Evolutionary conservation across 2,797 vertebrate species (phyloP).

Genomic region (Mormyrops attenuatus): DNA sequence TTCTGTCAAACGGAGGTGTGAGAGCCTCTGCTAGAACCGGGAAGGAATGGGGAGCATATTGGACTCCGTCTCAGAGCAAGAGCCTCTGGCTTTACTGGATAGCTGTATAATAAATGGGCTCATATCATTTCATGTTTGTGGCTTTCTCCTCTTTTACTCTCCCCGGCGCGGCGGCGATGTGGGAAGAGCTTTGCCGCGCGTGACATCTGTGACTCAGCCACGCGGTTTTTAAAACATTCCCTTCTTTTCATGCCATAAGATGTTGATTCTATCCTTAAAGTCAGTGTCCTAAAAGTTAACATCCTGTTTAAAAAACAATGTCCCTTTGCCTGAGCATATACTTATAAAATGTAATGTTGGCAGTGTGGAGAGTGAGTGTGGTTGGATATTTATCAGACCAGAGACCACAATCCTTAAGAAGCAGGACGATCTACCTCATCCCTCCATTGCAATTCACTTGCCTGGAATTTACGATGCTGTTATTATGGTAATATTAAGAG

Average conservation of each 20-base stretch:
- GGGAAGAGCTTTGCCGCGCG: not conserved
- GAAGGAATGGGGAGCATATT: not conserved
- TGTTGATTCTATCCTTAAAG: not conserved
- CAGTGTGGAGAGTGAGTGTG: not conserved
- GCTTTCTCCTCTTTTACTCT: not conserved
- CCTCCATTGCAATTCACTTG: not conserved
- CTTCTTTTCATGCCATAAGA: no score
- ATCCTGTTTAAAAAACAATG: not conserved
- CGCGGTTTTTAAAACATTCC: not conserved
- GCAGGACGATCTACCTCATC: not conserved
- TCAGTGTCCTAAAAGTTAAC: not conserved
- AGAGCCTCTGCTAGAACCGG: not conserved
- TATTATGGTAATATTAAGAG: slow-evolving; percentile 14
- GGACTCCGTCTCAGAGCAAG: not conserved
- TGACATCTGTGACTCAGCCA: not conserved
- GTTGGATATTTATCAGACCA: not conserved
- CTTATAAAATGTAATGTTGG: not conserved
- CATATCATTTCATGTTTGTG: not conserved
- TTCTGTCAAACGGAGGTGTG: not conserved
- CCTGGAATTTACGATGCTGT: not conserved
- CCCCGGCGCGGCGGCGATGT: not conserved
- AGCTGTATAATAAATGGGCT: not conserved
- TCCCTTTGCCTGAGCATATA: not conserved
- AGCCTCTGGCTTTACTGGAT: not conserved
- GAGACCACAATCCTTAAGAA: not conserved